phyloP scores from a whole-genome alignment of 2,888 invertebrate species.

The Xylocampa areola region DNA sequence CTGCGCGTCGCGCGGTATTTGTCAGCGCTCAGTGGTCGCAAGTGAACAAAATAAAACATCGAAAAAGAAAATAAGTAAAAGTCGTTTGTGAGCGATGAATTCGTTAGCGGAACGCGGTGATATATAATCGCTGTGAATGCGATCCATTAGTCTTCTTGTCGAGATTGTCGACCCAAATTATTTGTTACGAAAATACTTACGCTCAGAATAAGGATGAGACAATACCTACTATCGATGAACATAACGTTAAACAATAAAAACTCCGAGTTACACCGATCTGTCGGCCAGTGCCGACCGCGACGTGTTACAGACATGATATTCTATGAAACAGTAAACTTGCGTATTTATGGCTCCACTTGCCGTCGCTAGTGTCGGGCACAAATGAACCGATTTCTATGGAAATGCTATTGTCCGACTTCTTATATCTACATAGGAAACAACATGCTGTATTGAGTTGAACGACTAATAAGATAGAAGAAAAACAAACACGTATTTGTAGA shows the following conservation, averaged over 20 bases:
- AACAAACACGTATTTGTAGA: conserved; percentile 9
- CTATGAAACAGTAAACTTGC: conserved; percentile 13
- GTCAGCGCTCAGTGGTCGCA: conserved; percentile 18
- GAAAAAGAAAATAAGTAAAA: conserved; percentile 59
- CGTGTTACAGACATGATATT: neutral
- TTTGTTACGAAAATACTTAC: conserved; percentile 69
- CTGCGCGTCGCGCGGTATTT: conserved; percentile 1
- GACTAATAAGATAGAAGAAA: conserved; percentile 5
- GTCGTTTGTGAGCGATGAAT: conserved; percentile 70
- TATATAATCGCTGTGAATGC: conserved; percentile 64
- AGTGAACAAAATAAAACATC: conserved; percentile 61
- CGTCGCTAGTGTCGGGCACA: conserved; percentile 1
- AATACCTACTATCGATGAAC: conserved; percentile 17
- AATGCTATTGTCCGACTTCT: conserved; percentile 3
- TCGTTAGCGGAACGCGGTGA: conserved; percentile 65
- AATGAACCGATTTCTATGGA: conserved; percentile 28
- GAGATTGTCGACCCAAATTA: conserved; percentile 70
- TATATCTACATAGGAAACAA: conserved; percentile 3
- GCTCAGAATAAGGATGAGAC: conserved; percentile 26
- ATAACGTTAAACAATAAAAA: conserved; percentile 19
- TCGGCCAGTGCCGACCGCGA: neutral
- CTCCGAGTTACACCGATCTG: neutral
- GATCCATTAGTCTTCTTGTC: conserved; percentile 75
- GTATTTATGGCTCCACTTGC: conserved; percentile 18
- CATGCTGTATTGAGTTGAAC: neutral